Evolutionary conservation across 2,888 invertebrate species (phyloP), one percentile per base, ranked within the genome.

Genomic region (Erpobdella octoculata): DNA sequence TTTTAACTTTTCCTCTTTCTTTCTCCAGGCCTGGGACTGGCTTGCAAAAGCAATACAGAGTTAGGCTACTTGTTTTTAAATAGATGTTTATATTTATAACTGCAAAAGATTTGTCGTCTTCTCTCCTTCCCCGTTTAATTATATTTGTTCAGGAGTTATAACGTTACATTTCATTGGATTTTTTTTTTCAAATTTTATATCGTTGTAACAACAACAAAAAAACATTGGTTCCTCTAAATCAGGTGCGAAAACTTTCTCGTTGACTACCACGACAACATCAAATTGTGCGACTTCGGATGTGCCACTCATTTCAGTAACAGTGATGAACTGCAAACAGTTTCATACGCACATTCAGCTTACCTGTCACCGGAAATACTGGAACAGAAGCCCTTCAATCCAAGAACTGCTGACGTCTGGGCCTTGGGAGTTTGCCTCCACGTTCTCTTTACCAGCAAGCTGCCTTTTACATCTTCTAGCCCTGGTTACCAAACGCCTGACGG

Each of bases 211-310:
- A n/a, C n/a, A n/a, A 41, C 21, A 1, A 53, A 3, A 53, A 25
- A 53, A 53, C 5, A 25, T 53, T 8, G 12, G 21, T 6, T 25
- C 4, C 53, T 46, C n/a, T n/a, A 38, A 5, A 6, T 15, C 53
- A 69, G 69, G 59, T 77, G 77, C 1, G 78, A 78, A 61, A 80
- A 81, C 72, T 77, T 81, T 36, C 75, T 81, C 15, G 75, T 81
- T 35, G 77, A 77, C 41, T 76, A 74, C 2, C 74, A 77, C 69
- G 79, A 80, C 74, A 76, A 74, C 31, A 70, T 77, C 38, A 81
- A 81, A 73, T 72, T 80, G 36, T 76, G 77, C 15, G 80, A 81
- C 73, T 79, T 81, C 67, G 79, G 79, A 9, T 77, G 78, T 35
- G 78, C 80, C 5, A 74, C 78, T 2, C 72, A 70, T 68, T 78